phyloP scores from a whole-genome alignment of 2,113 vertebrate genomes.

The Oreochromis niloticus region DNA sequence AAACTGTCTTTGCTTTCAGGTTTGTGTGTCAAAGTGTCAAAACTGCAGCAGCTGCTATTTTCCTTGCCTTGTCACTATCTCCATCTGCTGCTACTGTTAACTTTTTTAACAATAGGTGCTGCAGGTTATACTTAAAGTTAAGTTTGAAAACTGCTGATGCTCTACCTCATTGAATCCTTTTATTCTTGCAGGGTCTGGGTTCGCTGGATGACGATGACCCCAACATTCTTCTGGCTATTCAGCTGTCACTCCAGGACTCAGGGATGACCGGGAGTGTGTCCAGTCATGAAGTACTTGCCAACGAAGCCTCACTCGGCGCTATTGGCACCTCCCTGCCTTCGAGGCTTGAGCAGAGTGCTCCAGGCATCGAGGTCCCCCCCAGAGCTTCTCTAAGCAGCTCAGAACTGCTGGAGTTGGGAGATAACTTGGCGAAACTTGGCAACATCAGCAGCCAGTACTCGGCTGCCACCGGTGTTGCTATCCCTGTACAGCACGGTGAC shows the following conservation, averaged over 20 bases:
- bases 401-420: conserved; percentile 88
- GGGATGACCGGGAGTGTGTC: conserved; percentile 77
- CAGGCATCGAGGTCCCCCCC: conserved; percentile 77
- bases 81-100: neutral
- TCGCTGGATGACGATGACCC: conserved; percentile 97
- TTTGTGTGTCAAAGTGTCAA: neutral
- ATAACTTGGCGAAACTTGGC: conserved; percentile 83
- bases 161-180: neutral
- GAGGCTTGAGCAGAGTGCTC: conserved; percentile 79
- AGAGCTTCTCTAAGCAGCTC: conserved; percentile 86
- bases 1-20: neutral
- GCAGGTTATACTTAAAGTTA: neutral
- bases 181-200: conserved; percentile 78
- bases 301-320: conserved; percentile 86
- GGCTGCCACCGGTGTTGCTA: conserved; percentile 67
- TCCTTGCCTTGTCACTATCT: neutral
- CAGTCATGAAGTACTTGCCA: conserved; percentile 78
- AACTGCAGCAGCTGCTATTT: neutral
- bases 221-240: conserved; percentile 95
- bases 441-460: conserved; percentile 75
- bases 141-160: neutral
- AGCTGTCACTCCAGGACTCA: conserved; percentile 95
- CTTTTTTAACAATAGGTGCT: neutral
- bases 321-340: conserved; percentile 94
- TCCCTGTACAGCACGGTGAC: conserved; percentile 53